Conservation (phyloP, 2,113 vertebrate species). For the Prunella himalayana region DNA sequence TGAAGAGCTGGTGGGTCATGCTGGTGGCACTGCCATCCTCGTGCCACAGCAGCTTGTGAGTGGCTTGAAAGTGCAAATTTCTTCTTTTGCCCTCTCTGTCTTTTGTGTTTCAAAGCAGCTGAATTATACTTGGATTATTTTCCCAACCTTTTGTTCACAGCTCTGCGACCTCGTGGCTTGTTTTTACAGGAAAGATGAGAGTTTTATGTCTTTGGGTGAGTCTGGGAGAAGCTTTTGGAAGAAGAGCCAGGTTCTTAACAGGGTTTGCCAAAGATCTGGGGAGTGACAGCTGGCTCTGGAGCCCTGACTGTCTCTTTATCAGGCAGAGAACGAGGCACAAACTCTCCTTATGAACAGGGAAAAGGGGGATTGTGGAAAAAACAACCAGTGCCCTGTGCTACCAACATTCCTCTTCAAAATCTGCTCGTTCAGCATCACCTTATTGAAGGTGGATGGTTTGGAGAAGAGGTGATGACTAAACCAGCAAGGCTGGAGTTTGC, state of each 20-base stretch:
- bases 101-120: neutral
- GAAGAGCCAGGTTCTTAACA: neutral
- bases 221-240: neutral
- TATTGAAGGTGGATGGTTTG: neutral
- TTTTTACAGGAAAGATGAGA: slow-evolving; percentile 13
- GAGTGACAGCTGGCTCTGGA: neutral
- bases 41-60: neutral
- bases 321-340: neutral
- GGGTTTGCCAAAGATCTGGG: neutral
- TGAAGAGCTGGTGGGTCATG: rapidly evolving
- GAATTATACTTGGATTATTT: neutral
- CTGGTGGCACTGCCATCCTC: neutral
- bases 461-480: neutral
- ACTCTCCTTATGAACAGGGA: neutral
- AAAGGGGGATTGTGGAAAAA: neutral
- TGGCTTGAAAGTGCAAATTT: neutral
- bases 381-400: rapidly evolving
- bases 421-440: neutral
- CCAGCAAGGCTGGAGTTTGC: neutral
- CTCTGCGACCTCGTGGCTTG: neutral
- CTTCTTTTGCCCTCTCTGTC: neutral
- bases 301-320: neutral
- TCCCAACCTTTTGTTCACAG: slow-evolving; percentile 1
- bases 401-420: neutral
- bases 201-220: neutral